These are phyloP conservation scores for Apomyelois bistriatella DNA, from an alignment of 2,888 invertebrate species.

Conservation along the genomic window DNA sequence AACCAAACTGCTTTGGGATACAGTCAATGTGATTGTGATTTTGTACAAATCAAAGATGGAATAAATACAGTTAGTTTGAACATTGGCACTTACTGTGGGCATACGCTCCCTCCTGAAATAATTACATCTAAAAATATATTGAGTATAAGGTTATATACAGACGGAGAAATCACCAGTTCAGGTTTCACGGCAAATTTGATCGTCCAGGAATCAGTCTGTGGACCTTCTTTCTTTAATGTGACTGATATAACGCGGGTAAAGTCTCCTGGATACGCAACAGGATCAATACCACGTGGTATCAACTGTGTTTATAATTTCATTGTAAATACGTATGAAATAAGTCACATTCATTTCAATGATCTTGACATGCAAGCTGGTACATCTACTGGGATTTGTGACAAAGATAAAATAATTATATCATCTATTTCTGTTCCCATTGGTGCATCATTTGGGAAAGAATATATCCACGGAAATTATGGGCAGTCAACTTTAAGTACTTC, in stretches of 20 bases:
- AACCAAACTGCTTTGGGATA: conserved; percentile 59
- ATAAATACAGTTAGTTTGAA: conserved; percentile 81
- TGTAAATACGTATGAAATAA: conserved; percentile 23
- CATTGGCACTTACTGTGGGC: conserved; percentile 86
- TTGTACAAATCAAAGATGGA: conserved; percentile 87
- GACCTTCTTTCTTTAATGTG: conserved; percentile 36
- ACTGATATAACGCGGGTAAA: conserved; percentile 19
- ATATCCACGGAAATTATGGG: conserved; percentile 34
- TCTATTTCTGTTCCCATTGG: conserved; percentile 37
- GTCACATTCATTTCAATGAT: conserved; percentile 44
- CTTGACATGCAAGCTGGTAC: conserved; percentile 46
- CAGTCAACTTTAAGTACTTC: conserved; percentile 34
- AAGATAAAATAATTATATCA: conserved; percentile 44
- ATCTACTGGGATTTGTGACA: conserved; percentile 38
- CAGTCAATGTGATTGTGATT: conserved; percentile 84
- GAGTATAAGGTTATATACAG: conserved; percentile 84
- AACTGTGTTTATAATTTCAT: conserved; percentile 55
- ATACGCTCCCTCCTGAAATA: conserved; percentile 74
- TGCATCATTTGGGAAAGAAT: conserved; percentile 46
- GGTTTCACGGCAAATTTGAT: conserved; percentile 83
- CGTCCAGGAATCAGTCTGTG: conserved; percentile 61
- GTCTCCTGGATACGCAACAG: conserved; percentile 53
- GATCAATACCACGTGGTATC: conserved; percentile 49
- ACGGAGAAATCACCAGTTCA: conserved; percentile 77
- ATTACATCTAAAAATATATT: conserved; percentile 81